These are phyloP conservation scores for Geothlypis trichas DNA, from an alignment of 2,113 vertebrate genomes.

Conservation along the genomic window DNA sequence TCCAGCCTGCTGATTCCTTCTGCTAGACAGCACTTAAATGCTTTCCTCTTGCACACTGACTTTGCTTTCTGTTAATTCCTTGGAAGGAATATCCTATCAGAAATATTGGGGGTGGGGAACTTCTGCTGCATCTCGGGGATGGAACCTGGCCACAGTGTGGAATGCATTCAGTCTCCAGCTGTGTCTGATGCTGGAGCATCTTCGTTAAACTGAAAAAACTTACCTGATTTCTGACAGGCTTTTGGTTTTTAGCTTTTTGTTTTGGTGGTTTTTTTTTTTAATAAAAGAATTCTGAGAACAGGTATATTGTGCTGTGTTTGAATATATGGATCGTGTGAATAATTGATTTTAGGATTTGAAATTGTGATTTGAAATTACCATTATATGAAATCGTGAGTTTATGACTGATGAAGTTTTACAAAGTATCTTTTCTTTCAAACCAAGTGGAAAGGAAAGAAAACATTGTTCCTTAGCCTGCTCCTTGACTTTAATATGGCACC, in stretches of 20 bases:
- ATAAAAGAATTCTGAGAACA: background rate
- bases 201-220: background rate
- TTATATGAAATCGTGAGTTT: background rate
- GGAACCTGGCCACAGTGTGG: too few species aligned
- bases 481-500: background rate
- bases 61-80: background rate
- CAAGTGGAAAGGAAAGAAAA: background rate
- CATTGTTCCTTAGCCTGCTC: accelerated
- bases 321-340: background rate
- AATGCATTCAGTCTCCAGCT: accelerated
- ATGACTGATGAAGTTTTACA: background rate
- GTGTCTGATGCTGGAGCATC: background rate
- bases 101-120: background rate
- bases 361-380: background rate
- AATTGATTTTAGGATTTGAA: background rate
- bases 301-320: background rate
- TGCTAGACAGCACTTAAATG: background rate
- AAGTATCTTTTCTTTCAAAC: background rate
- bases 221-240: background rate
- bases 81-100: background rate
- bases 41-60: background rate
- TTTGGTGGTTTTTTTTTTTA: background rate
- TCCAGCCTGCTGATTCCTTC: background rate
- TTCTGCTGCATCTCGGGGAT: background rate
- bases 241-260: background rate